phyloP scores from a whole-genome alignment of 2,888 invertebrate species.

The Phengaris alcon region DNA sequence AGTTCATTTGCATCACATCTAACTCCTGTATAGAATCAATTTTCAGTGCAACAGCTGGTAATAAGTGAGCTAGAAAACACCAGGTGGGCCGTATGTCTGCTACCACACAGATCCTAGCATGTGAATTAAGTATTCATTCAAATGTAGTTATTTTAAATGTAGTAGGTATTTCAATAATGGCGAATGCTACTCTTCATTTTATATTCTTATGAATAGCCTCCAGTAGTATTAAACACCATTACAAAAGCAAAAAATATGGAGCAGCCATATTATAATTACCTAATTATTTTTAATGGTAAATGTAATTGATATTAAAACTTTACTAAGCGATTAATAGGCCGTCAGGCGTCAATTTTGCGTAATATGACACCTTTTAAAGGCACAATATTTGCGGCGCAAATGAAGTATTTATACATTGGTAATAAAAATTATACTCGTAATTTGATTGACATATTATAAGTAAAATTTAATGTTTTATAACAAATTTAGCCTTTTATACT shows the following conservation, averaged over 20 bases:
- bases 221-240: background rate
- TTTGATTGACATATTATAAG: background rate
- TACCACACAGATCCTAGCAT: background rate
- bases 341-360: background rate
- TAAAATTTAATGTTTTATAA: background rate
- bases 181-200: background rate
- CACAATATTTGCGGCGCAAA: background rate
- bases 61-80: background rate
- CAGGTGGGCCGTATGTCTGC: background rate
- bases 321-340: background rate
- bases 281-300: background rate
- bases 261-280: background rate
- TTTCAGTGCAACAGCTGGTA: background rate
- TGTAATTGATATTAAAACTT: constrained; percentile 13
- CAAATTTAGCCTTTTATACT: background rate
- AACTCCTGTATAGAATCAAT: background rate
- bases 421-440: constrained; percentile 1
- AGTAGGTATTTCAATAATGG: constrained; percentile 2
- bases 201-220: background rate
- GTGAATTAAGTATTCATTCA: background rate
- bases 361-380: background rate
- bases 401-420: background rate
- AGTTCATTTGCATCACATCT: too few relatives aligned
- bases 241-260: background rate
- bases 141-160: background rate